Percentiles rank a stretch among this genome's conserved stretches.
Conservation (phyloP, 64 coral and sea anemone species). For the Porites lutea region DNA sequence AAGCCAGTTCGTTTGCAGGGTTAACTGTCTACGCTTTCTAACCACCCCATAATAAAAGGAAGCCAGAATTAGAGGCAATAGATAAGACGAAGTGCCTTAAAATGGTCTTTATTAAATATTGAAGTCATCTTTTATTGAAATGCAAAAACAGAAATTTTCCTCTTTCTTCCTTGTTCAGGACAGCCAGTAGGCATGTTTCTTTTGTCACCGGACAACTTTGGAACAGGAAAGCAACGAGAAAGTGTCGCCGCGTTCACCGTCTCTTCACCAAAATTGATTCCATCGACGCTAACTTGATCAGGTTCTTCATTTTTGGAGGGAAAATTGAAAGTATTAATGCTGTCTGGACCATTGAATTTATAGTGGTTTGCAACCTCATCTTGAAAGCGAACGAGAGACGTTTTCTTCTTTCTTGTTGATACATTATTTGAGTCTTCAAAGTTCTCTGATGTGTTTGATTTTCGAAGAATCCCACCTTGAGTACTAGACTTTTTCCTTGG, state of each 20-base stretch:
- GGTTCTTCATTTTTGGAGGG: neutral
- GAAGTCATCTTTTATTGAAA: conserved; percentile 4
- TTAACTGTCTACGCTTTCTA: no score
- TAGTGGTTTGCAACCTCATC: neutral
- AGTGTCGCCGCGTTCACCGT: neutral
- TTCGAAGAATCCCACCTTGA: conserved; percentile 59
- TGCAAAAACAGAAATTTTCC: conserved; percentile 63
- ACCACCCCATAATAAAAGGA: no score
- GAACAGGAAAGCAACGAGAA: neutral
- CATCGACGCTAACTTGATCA: neutral
- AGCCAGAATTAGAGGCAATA: no score
- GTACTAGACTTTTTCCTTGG: conserved; percentile 39
- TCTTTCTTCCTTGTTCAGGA: conserved; percentile 15
- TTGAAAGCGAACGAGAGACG: conserved; percentile 14
- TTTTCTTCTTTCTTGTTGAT: conserved; percentile 10
- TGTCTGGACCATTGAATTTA: neutral
- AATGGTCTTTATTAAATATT: no score
- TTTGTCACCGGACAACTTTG: neutral
- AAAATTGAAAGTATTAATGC: neutral
- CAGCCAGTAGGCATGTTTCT: neutral
- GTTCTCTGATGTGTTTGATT: neutral
- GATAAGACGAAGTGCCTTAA: no score
- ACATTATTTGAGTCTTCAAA: neutral
- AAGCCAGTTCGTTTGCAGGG: no score
- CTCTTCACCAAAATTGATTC: neutral